Evolutionary conservation across 2,888 invertebrate genomes (phyloP), one percentile per base, ranked within the genome.

Genomic region (Scaptomyza parva): DNA sequence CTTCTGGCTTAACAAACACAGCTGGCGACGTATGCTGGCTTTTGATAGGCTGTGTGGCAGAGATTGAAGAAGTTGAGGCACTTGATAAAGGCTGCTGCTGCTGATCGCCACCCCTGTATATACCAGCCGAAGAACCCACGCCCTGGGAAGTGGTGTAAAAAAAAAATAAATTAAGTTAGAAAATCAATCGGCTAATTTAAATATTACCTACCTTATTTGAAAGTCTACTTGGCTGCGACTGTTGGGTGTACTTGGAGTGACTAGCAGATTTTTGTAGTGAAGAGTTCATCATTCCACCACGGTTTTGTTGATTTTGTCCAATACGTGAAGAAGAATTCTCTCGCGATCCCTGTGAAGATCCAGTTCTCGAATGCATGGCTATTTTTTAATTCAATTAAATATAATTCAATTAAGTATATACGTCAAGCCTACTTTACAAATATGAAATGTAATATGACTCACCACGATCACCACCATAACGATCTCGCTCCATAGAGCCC

Each of bases 341-440:
- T 28, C 92, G 89, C 4, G 92, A 92, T 9, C 93, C 90, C 65
- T 94, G 94, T 65, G 94, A 93, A 44, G 94, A 94, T 54, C 94
- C 93, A 37, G 94, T 93, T 67, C 94, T 92, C 7, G 94, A 93
- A 72, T 92, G 92, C 44, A 93, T 91, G 52, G 86, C 90, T 91
- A 52, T 37, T 47, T 20, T 30, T 7, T 5, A n/a, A 33, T 20
- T 33, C 7, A 18, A 20, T 33, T 28, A n/a, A n/a, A n/a, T n/a
- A n/a, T n/a, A n/a, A n/a, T n/a, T n/a, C n/a, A n/a, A n/a, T n/a
- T n/a, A n/a, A n/a, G 6, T 24, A 7, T 7, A 24, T 7, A 24
- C 9, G 8, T 28, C 0, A 28, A 28, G 9, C 6, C 6, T 28
- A 28, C 9, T 9, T 28, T 28, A 28, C 28, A 28, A 6, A 28